A percentile compares a stretch with the other conserved stretches of the same genome.
Evolutionary conservation across 2,797 vertebrate species (phyloP).

Genomic region (Gephyroberyx darwinii): DNA sequence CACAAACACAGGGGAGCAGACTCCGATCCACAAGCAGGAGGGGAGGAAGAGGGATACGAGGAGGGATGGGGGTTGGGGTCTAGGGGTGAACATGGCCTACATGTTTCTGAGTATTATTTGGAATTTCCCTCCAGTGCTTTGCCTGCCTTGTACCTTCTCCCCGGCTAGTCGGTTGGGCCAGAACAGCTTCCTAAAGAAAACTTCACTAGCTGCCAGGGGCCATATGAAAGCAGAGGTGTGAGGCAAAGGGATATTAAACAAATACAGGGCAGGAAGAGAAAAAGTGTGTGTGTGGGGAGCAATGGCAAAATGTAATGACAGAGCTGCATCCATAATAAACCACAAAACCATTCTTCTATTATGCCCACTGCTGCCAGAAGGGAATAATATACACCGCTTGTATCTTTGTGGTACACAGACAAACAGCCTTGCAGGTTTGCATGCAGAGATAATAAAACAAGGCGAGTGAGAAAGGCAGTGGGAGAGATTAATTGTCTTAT

Average conservation of each 20-base stretch:
- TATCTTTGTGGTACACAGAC: slow-evolving; percentile 15
- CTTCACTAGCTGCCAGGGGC: background rate
- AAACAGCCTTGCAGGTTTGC: too few species aligned
- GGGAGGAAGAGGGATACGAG: too few species aligned
- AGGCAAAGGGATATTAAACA: slow-evolving; percentile 6
- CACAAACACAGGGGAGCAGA: background rate
- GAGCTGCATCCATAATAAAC: slow-evolving; percentile 13
- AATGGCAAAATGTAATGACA: slow-evolving; percentile 22
- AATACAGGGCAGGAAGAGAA: background rate
- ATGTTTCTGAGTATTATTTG: too few species aligned
- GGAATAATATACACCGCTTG: slow-evolving; percentile 14
- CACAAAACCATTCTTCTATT: slow-evolving; percentile 1
- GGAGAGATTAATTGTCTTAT: too few species aligned
- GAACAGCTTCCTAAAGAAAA: background rate
- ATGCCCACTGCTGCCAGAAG: slow-evolving; percentile 27
- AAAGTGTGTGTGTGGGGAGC: background rate
- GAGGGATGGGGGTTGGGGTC: too few species aligned
- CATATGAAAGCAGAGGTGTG: background rate
- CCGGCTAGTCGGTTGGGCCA: too few species aligned
- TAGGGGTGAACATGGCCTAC: background rate
- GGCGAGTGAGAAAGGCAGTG: too few species aligned
- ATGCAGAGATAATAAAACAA: too few species aligned
- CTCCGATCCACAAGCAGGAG: too few species aligned
- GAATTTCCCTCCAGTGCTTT: too few species aligned
- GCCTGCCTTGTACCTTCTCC: too few species aligned